A percentile compares a stretch with the other conserved stretches of the same genome.
These are phyloP conservation scores for Cerastis rubricosa DNA, from an alignment of 2,888 invertebrate species.

Conservation along the genomic window DNA sequence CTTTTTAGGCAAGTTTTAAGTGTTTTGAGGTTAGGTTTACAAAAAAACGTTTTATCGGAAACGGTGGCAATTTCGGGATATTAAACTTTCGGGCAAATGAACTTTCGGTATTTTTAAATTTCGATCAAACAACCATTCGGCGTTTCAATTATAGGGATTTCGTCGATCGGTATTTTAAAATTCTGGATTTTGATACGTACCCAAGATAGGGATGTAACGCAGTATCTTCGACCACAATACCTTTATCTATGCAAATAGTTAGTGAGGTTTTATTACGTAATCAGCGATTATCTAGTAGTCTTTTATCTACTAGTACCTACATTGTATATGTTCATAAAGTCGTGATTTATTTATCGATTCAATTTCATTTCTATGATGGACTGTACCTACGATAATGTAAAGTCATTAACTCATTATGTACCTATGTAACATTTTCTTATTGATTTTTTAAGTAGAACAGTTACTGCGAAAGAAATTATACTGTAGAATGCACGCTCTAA, in stretches of 20 bases:
- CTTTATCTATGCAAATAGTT: conserved; percentile 39
- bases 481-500: conserved; percentile 3
- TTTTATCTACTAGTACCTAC: conserved; percentile 35
- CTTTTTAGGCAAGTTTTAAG: too few relatives aligned
- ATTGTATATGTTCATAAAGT: conserved; percentile 26
- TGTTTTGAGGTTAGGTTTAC: too few relatives aligned
- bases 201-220: conserved; percentile 6
- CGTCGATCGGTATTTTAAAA: too few relatives aligned
- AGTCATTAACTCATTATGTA: neutral
- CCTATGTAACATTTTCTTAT: conserved; percentile 14
- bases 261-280: conserved; percentile 33
- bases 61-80: too few relatives aligned
- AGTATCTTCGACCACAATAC: conserved; percentile 10
- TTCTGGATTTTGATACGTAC: too few relatives aligned
- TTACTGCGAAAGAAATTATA: conserved; percentile 5
- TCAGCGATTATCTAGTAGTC: conserved; percentile 26
- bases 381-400: conserved; percentile 9
- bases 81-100: too few relatives aligned
- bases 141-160: too few relatives aligned
- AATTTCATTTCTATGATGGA: conserved; percentile 16
- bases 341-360: conserved; percentile 61
- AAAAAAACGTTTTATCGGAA: too few relatives aligned
- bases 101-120: too few relatives aligned
- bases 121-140: too few relatives aligned
- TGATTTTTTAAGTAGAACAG: conserved; percentile 17